phyloP scores from a whole-genome alignment of 2,888 invertebrate species.

The Artemia sinica region DNA sequence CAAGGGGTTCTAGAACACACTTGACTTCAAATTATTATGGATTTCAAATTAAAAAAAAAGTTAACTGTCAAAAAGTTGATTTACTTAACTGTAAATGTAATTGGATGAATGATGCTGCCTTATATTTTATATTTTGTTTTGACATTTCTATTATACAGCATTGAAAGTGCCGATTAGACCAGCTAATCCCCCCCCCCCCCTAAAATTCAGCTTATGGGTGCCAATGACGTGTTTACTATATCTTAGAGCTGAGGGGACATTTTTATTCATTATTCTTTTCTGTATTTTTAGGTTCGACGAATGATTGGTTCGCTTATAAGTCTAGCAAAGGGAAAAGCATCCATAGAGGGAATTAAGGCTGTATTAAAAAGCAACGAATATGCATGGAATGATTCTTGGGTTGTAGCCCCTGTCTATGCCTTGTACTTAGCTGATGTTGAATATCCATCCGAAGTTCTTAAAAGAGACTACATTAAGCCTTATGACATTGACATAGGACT shows the following conservation, averaged over 20 bases:
- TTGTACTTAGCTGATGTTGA: not conserved
- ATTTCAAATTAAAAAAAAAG: too few relatives aligned
- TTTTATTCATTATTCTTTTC: not conserved
- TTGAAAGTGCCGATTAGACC: too few relatives aligned
- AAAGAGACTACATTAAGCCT: not conserved
- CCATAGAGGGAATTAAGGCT: not conserved
- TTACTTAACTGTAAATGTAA: too few relatives aligned
- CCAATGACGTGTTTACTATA: not conserved
- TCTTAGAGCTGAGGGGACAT: not conserved
- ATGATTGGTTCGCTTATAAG: not conserved
- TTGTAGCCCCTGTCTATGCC: not conserved
- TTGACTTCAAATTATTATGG: too few relatives aligned
- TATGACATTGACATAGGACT: not conserved
- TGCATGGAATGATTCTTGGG: not conserved
- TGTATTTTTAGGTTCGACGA: not conserved
- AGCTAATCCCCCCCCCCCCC: too few relatives aligned
- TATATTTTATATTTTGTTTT: too few relatives aligned
- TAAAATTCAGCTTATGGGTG: too few relatives aligned
- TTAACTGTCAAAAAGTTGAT: too few relatives aligned
- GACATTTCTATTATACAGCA: too few relatives aligned
- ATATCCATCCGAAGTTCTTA: not conserved
- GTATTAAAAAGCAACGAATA: not conserved
- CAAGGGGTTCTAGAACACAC: too few relatives aligned
- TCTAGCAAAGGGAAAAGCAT: not conserved
- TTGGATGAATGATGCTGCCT: too few relatives aligned